A percentile compares a stretch with the other conserved stretches of the same genome.
Conservation (phyloP, 2,888 invertebrate genomes). For the Parascotia fuliginaria region DNA sequence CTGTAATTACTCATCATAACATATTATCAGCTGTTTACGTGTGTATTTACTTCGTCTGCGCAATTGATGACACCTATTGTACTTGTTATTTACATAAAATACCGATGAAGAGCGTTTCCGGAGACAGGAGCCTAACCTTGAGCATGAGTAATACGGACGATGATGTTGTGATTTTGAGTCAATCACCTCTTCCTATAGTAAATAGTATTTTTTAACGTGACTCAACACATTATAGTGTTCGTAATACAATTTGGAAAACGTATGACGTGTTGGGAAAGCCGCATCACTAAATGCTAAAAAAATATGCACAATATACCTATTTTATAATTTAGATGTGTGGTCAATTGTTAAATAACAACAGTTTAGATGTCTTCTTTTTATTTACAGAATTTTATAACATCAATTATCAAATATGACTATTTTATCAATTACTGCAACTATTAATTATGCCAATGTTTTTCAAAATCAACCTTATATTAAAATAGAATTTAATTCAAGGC, state of each 20-base stretch:
- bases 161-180: neutral
- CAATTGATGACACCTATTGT: slow-evolving; percentile 17
- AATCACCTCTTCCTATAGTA: neutral
- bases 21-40: neutral
- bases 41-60: neutral
- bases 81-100: slow-evolving; percentile 8
- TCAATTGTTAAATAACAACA: no score
- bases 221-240: neutral
- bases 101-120: slow-evolving; percentile 8
- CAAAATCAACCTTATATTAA: no score
- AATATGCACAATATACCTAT: no score
- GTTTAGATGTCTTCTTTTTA: no score
- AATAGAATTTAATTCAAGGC: no score
- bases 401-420: no score
- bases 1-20: neutral
- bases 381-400: no score
- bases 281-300: no score
- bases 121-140: slow-evolving; percentile 1
- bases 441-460: no score
- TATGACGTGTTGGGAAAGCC: neutral
- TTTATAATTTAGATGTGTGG: no score
- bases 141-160: neutral
- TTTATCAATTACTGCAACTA: no score
- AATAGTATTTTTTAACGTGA: neutral
- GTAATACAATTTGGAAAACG: neutral